phyloP scores from a whole-genome alignment of 2,797 vertebrate genomes.

The Carcharodon carcharias region DNA sequence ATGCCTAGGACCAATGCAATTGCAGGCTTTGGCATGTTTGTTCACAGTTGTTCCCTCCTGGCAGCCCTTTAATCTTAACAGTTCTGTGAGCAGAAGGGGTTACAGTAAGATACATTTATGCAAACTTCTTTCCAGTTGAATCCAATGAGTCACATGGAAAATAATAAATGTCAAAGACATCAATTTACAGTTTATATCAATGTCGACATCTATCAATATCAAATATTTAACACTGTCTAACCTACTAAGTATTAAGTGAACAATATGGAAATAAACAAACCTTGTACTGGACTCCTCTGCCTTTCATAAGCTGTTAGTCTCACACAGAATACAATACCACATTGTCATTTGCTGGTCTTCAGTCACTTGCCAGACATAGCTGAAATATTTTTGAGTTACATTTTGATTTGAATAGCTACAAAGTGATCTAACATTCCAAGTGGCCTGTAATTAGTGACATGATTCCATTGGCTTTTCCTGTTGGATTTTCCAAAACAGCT shows the following conservation, averaged over 20 bases:
- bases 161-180: constrained; percentile 31
- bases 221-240: constrained; percentile 35
- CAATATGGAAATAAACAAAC: constrained; percentile 32
- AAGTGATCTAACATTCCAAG: not conserved
- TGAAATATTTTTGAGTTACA: not conserved
- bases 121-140: not conserved
- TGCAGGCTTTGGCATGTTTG: not conserved
- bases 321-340: not conserved
- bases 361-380: not conserved
- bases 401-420: not conserved
- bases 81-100: not conserved
- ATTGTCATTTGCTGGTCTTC: not conserved
- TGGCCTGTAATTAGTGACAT: constrained; percentile 2
- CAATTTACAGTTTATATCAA: constrained; percentile 36
- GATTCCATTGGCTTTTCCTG: not conserved
- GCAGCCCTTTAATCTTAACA: not conserved
- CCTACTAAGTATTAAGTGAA: constrained; percentile 31
- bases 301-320: not conserved
- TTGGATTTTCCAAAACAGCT: constrained; percentile 2
- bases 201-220: constrained; percentile 37
- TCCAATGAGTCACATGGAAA: not conserved
- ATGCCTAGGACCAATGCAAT: not conserved
- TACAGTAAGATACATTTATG: not conserved
- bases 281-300: not conserved
- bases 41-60: not conserved